These are phyloP conservation scores for Dreissena rostriformis DNA, from an alignment of 1,140 invertebrate genomes.

Conservation along the genomic window DNA sequence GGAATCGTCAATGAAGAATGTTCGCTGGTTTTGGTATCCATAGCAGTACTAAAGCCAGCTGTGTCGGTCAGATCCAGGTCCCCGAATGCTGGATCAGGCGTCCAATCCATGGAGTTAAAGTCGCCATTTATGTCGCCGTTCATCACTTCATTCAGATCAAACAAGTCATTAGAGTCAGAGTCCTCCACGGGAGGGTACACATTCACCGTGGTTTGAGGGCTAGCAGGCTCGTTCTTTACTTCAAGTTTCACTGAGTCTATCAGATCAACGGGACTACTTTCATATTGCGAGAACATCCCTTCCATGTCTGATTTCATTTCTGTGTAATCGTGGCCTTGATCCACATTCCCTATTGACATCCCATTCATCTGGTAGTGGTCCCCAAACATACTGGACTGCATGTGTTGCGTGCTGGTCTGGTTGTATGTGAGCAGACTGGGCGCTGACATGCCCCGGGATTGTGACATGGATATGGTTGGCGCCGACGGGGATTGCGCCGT, in stretches of 20 bases:
- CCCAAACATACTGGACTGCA: background rate
- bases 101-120: conserved; percentile 77
- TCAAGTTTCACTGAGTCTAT: conserved; percentile 16
- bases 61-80: conserved; percentile 71
- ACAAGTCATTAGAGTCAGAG: conserved; percentile 64
- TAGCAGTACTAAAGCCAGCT: conserved; percentile 49
- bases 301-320: conserved; percentile 42
- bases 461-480: conserved; percentile 49
- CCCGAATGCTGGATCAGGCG: conserved; percentile 69
- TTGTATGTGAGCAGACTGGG: conserved; percentile 6
- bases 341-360: background rate
- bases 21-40: conserved; percentile 55
- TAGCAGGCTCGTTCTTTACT: conserved; percentile 21
- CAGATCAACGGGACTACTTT: background rate
- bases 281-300: background rate
- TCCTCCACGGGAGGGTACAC: conserved; percentile 4
- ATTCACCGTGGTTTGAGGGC: conserved; percentile 34
- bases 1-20: conserved; percentile 34
- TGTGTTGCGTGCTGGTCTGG: background rate
- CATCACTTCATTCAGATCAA: conserved; percentile 75
- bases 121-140: conserved; percentile 67
- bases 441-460: conserved; percentile 13
- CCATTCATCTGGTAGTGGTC: conserved; percentile 24
- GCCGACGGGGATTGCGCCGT: conserved; percentile 68
- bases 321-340: background rate